Evolutionary conservation across 1,140 invertebrate genomes (phyloP).

Genomic region (Drosophila punjabiensis): DNA sequence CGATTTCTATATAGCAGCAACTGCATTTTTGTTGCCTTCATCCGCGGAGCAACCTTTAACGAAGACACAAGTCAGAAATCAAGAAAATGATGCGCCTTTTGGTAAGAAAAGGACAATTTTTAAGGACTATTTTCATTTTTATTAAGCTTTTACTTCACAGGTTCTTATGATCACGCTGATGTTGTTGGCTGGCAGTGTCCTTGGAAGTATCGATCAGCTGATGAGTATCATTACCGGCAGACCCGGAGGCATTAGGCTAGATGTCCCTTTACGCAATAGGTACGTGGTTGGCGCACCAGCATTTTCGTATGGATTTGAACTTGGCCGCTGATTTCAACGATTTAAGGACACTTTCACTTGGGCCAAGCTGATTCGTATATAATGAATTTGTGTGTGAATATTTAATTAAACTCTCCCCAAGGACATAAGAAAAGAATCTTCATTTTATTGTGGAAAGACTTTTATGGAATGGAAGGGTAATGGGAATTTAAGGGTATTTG

Average conservation of each 20-base stretch:
- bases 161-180: conserved; percentile 28
- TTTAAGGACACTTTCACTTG: not conserved
- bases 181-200: conserved; percentile 23
- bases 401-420: not conserved
- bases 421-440: not conserved
- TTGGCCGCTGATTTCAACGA: conserved; percentile 1
- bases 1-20: conserved; percentile 23
- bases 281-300: not conserved
- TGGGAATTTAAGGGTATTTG: not conserved
- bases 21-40: not conserved
- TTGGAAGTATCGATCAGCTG: conserved; percentile 11
- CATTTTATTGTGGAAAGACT: not conserved
- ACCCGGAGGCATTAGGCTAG: not conserved
- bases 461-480: not conserved
- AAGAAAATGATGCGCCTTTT: conserved; percentile 36
- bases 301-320: not conserved
- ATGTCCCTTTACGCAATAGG: not conserved
- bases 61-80: not conserved
- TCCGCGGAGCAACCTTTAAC: not conserved
- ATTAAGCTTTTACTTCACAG: conserved; percentile 16
- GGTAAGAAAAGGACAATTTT: too few species aligned
- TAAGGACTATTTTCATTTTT: too few species aligned
- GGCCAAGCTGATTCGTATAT: not conserved
- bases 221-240: not conserved
- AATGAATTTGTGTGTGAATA: conserved; percentile 1